A percentile compares a stretch with the other conserved stretches of the same genome.
These are phyloP conservation scores for Slavum lentiscoides DNA, from an alignment of 2,888 invertebrate genomes.

Conservation along the genomic window DNA sequence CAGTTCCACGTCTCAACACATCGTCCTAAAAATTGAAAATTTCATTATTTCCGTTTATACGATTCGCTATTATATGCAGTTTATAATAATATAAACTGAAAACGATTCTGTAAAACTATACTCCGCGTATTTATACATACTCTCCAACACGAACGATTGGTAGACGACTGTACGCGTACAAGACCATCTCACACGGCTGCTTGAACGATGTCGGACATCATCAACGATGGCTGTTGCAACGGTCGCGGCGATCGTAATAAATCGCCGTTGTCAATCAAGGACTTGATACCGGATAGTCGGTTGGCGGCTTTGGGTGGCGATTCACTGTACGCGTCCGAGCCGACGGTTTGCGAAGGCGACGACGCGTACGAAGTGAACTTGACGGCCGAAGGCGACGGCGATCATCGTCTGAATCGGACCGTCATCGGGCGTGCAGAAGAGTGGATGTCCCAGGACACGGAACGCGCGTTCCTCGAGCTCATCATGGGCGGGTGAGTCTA, in stretches of 20 bases:
- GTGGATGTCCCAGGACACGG: conserved; percentile 25
- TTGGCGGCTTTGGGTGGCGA: conserved; percentile 1
- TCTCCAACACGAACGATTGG: no score
- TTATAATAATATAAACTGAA: no score
- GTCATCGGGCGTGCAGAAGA: neutral
- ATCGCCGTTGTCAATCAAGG: neutral
- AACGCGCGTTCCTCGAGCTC: conserved; percentile 20
- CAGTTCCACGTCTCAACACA: no score
- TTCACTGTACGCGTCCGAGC: neutral
- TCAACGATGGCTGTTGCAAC: neutral
- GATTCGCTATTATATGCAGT: no score
- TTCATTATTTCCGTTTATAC: no score
- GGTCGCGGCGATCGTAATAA: neutral
- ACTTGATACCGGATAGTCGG: conserved; percentile 31
- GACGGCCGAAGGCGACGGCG: neutral
- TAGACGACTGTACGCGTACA: no score
- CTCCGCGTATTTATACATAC: no score
- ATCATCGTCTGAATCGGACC: neutral
- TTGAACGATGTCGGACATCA: no score
- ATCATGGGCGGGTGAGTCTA: neutral
- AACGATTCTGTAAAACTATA: no score
- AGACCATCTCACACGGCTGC: no score
- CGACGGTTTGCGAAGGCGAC: conserved; percentile 22
- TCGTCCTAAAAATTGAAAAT: no score
- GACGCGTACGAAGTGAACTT: conserved; percentile 27